Evolutionary conservation across 2,113 vertebrate species (phyloP).

Genomic region (Aspiorhynchus laticeps): DNA sequence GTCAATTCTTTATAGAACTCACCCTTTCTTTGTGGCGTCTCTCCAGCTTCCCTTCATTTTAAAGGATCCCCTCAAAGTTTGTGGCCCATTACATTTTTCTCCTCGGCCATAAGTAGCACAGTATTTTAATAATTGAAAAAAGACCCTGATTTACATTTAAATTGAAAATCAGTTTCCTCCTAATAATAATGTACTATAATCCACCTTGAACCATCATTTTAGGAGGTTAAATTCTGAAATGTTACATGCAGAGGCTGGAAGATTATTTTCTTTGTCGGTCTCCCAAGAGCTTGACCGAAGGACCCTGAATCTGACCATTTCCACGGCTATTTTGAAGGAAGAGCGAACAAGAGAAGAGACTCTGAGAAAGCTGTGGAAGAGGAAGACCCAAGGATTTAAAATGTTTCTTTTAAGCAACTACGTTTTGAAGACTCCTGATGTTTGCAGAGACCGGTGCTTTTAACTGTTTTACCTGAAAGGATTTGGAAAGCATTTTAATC

Average conservation of each 20-base stretch:
- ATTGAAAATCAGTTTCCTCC: conserved; percentile 73
- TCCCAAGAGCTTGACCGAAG: conserved; percentile 57
- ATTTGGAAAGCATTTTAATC: neutral
- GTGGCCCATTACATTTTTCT: conserved; percentile 60
- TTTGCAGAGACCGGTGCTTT: neutral
- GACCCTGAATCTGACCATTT: conserved; percentile 43
- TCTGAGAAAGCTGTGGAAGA: conserved; percentile 7
- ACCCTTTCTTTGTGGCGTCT: conserved; percentile 8
- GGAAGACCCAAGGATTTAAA: conserved; percentile 49
- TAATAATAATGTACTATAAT: conserved; percentile 73
- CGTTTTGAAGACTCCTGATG: neutral
- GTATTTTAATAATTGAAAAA: conserved; percentile 68
- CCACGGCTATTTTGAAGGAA: conserved; percentile 60
- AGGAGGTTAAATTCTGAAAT: conserved; percentile 73
- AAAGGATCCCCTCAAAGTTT: conserved; percentile 60
- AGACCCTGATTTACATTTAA: conserved; percentile 77
- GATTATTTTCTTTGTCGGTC: conserved; percentile 63
- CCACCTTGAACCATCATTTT: conserved; percentile 71
- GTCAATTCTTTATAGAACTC: neutral
- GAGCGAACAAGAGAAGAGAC: neutral
- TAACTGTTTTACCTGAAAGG: neutral
- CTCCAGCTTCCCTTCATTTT: conserved; percentile 53
- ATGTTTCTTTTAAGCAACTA: conserved; percentile 43
- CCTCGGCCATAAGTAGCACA: conserved; percentile 60
- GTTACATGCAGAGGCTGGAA: conserved; percentile 60